Percentiles rank a stretch among this genome's conserved stretches.
phyloP scores from a whole-genome alignment of 2,113 vertebrate species.

The Burhinus oedicnemus region DNA sequence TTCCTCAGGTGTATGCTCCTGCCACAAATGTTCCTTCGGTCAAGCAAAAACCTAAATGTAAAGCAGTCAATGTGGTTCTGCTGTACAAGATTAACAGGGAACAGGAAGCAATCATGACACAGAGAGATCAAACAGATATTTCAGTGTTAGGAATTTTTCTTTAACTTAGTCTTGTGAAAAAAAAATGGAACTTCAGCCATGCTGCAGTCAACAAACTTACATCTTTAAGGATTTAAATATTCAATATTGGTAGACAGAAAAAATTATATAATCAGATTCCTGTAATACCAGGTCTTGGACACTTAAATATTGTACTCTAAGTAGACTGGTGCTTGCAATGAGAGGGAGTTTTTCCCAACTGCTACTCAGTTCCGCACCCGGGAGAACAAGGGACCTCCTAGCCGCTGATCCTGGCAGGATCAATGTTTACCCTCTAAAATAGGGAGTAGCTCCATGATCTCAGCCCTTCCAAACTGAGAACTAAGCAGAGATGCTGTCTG shows the following conservation, averaged over 20 bases:
- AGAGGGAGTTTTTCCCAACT: neutral
- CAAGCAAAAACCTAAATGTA: neutral
- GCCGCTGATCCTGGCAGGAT: neutral
- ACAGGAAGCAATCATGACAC: neutral
- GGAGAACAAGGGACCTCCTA: neutral
- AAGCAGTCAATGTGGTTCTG: neutral
- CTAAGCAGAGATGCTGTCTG: neutral
- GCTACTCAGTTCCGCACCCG: neutral
- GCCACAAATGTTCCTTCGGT: neutral
- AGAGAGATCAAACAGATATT: neutral
- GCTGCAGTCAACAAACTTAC: neutral
- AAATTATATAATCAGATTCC: neutral
- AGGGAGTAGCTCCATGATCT: neutral
- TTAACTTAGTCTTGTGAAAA: neutral
- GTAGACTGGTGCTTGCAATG: neutral
- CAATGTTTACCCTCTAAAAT: neutral
- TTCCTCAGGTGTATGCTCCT: neutral
- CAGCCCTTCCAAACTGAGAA: neutral
- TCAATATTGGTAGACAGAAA: neutral
- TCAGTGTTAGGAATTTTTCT: neutral
- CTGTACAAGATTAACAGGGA: neutral
- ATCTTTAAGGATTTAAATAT: neutral
- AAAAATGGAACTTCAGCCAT: neutral
- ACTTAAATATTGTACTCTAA: neutral
- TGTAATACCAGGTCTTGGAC: neutral